phyloP scores from a whole-genome alignment of 2,888 invertebrate genomes.

The Erebia palarica region DNA sequence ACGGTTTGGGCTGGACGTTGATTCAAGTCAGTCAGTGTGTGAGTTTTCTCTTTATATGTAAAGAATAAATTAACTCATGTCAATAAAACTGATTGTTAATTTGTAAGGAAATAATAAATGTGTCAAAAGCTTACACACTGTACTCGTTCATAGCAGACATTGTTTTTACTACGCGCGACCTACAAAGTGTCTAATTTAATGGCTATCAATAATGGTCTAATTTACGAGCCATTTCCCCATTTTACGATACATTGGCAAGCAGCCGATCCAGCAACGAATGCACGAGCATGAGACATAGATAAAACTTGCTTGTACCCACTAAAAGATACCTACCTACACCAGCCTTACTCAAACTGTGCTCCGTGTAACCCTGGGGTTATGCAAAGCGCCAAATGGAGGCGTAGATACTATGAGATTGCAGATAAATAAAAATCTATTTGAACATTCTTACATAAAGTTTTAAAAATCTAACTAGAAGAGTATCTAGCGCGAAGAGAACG shows the following conservation, averaged over 20 bases:
- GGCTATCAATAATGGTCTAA: slow-evolving; percentile 70
- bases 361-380: too few species aligned
- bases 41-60: too few species aligned
- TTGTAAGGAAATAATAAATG: slow-evolving; percentile 16
- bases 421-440: too few species aligned
- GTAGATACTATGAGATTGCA: too few species aligned
- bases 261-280: slow-evolving; percentile 56
- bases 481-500: too few species aligned
- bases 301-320: slow-evolving; percentile 18
- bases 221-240: slow-evolving; percentile 74
- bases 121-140: slow-evolving; percentile 26
- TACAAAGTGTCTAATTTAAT: slow-evolving; percentile 74
- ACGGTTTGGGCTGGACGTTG: too few species aligned
- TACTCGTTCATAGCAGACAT: slow-evolving; percentile 20
- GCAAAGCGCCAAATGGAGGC: too few species aligned
- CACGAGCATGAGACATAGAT: slow-evolving; percentile 49
- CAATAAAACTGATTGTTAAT: slow-evolving; percentile 11
- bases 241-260: slow-evolving; percentile 76
- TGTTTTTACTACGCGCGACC: slow-evolving; percentile 52
- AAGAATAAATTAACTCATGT: slow-evolving; percentile 1
- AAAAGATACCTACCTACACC: not conserved
- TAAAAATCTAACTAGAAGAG: too few species aligned
- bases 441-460: too few species aligned
- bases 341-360: too few species aligned
- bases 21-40: too few species aligned